These are phyloP conservation scores for Byasa hedistus DNA, from an alignment of 2,888 invertebrate species.

Conservation along the genomic window DNA sequence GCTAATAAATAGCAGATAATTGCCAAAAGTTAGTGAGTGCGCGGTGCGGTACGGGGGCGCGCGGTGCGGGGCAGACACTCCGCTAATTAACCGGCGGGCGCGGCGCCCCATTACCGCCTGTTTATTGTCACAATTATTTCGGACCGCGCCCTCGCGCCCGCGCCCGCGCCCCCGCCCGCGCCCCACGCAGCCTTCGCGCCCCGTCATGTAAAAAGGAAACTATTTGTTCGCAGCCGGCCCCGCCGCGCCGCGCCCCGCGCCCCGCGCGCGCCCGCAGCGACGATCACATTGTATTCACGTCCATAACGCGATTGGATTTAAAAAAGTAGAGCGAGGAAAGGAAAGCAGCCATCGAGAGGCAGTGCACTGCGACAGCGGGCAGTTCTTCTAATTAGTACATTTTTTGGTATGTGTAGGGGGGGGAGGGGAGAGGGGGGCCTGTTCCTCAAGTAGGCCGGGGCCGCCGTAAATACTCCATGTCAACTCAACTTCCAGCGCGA, in stretches of 20 bases:
- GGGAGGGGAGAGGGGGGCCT: too few species aligned
- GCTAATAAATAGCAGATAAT: constrained; percentile 35
- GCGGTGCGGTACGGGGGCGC: constrained; percentile 28
- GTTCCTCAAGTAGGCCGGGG: too few species aligned
- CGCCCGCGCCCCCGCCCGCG: constrained; percentile 18
- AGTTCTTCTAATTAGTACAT: too few species aligned
- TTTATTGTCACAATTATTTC: constrained; percentile 74
- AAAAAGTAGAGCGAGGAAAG: too few species aligned
- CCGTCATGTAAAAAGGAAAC: neutral
- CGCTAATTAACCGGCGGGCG: constrained; percentile 45
- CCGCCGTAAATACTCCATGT: too few species aligned
- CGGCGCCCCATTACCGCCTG: constrained; percentile 69
- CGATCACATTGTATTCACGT: too few species aligned
- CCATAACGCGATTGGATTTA: too few species aligned
- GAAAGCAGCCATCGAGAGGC: too few species aligned
- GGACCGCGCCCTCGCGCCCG: constrained; percentile 34
- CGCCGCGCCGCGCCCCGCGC: neutral
- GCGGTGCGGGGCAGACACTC: constrained; percentile 35
- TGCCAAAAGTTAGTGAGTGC: constrained; percentile 35
- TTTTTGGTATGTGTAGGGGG: too few species aligned
- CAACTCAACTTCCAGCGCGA: too few species aligned
- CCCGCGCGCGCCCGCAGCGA: neutral
- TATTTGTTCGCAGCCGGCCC: constrained; percentile 1
- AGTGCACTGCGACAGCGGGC: too few species aligned
- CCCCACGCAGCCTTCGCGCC: constrained; percentile 21